A percentile compares a stretch with the other conserved stretches of the same genome.
Conservation (phyloP, 2,888 invertebrate species). For the Drosophila pegasa region DNA sequence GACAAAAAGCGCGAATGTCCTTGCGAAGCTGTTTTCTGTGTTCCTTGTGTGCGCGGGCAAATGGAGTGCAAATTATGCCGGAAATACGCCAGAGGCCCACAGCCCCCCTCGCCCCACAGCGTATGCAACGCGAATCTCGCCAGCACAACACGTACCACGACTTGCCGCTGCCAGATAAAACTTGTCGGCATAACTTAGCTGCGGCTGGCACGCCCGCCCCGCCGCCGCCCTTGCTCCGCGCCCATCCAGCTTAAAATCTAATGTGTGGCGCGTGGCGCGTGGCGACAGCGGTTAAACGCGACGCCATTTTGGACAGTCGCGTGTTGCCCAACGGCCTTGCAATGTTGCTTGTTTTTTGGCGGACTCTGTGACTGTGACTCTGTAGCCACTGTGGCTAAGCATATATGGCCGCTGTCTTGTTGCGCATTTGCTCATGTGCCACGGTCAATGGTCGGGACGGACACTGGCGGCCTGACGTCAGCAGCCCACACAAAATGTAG, state of each 20-base stretch:
- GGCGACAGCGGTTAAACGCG: conserved; percentile 54
- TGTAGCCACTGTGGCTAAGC: background rate
- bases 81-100: conserved; percentile 52
- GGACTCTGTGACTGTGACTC: too few species aligned
- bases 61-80: conserved; percentile 76
- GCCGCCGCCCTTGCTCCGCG: background rate
- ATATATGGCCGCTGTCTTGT: conserved; percentile 60
- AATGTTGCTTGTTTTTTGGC: conserved; percentile 21
- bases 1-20: conserved; percentile 50
- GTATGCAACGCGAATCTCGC: conserved; percentile 48
- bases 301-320: conserved; percentile 66
- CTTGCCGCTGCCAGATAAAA: conserved; percentile 52
- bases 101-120: conserved; percentile 21
- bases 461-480: conserved; percentile 64
- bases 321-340: conserved; percentile 56
- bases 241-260: conserved; percentile 4
- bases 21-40: conserved; percentile 41
- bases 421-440: conserved; percentile 71
- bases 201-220: conserved; percentile 33
- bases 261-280: conserved; percentile 71
- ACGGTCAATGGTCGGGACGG: conserved; percentile 64
- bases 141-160: conserved; percentile 40
- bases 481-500: conserved; percentile 24
- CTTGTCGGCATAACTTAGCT: conserved; percentile 67
- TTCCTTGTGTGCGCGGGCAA: conserved; percentile 49